These are phyloP conservation scores for Hippocampus guttulatus DNA, from an alignment of 2,113 vertebrate species.

Conservation along the genomic window DNA sequence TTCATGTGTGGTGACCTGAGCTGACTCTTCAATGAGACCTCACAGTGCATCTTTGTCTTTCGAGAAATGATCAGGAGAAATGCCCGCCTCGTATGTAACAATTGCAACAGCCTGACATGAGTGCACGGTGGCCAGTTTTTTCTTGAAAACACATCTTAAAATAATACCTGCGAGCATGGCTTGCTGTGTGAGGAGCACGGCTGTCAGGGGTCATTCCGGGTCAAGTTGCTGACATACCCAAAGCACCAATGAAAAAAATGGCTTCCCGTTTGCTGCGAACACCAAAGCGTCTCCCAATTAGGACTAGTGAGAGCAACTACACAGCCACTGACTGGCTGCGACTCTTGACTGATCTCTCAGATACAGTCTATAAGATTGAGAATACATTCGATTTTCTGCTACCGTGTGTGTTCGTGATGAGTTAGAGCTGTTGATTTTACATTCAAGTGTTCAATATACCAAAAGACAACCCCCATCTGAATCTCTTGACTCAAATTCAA, in stretches of 20 bases:
- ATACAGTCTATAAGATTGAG: neutral
- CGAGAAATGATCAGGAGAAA: neutral
- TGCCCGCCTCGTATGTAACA: neutral
- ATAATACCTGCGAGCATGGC: constrained; percentile 22
- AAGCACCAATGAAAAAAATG: constrained; percentile 48
- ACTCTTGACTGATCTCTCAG: constrained; percentile 34
- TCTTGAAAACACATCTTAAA: constrained; percentile 6
- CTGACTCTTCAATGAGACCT: constrained; percentile 17
- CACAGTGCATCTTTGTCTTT: constrained; percentile 12
- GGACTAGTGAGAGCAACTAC: constrained; percentile 29
- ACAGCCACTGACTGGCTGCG: constrained; percentile 19
- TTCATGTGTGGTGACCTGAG: constrained; percentile 10
- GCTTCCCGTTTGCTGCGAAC: constrained; percentile 39
- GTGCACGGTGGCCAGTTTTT: neutral
- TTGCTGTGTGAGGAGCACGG: constrained; percentile 9
- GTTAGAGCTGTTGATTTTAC: neutral
- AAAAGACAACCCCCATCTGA: constrained; percentile 27
- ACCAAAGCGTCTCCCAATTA: constrained; percentile 45
- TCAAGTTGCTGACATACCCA: constrained; percentile 52
- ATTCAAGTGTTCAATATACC: neutral
- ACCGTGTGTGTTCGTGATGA: constrained; percentile 31
- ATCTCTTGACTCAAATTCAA: neutral
- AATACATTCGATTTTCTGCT: constrained; percentile 4
- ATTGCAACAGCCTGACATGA: neutral
- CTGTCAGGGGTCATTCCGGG: constrained; percentile 44